A percentile compares a stretch with the other conserved stretches of the same genome.
phyloP scores from a whole-genome alignment of 2,888 invertebrate species.

The Ochropleura leucogaster region DNA sequence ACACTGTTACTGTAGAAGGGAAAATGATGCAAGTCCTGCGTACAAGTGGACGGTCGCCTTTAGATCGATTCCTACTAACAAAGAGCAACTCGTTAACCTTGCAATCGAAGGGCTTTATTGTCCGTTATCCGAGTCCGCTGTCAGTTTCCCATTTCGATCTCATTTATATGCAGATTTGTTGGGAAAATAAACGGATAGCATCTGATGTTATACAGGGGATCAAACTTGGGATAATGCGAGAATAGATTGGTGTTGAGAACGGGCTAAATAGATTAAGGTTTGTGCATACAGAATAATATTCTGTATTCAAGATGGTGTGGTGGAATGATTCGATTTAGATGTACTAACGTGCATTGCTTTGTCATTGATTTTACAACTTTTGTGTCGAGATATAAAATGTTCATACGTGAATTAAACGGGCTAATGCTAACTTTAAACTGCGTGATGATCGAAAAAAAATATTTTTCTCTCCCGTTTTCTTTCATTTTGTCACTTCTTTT shows the following conservation, averaged over 20 bases:
- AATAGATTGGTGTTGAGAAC: background rate
- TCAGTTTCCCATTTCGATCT: slow-evolving; percentile 29
- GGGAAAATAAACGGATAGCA: slow-evolving; percentile 31
- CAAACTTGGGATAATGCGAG: slow-evolving; percentile 10
- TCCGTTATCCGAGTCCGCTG: slow-evolving; percentile 44
- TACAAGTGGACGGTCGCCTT: slow-evolving; percentile 1
- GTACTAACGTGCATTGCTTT: background rate
- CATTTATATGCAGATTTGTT: slow-evolving; percentile 57
- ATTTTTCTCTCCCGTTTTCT: too few species aligned
- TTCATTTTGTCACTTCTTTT: too few species aligned
- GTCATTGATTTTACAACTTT: background rate
- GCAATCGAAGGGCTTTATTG: slow-evolving; percentile 26
- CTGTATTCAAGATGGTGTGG: background rate
- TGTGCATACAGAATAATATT: slow-evolving; percentile 8
- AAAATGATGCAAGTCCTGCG: background rate
- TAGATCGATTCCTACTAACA: slow-evolving; percentile 39
- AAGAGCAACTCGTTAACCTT: slow-evolving; percentile 56
- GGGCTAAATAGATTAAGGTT: slow-evolving; percentile 1
- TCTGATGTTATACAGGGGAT: slow-evolving; percentile 19
- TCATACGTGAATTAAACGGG: too few species aligned
- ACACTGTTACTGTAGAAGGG: background rate
- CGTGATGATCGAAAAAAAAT: too few species aligned
- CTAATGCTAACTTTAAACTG: too few species aligned
- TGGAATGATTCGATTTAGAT: background rate
- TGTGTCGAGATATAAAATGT: too few species aligned